Percentiles rank a stretch among this genome's conserved stretches.
These are phyloP conservation scores for Macrobrachium rosenbergii DNA, from an alignment of 1,140 invertebrate species.

Conservation along the genomic window DNA sequence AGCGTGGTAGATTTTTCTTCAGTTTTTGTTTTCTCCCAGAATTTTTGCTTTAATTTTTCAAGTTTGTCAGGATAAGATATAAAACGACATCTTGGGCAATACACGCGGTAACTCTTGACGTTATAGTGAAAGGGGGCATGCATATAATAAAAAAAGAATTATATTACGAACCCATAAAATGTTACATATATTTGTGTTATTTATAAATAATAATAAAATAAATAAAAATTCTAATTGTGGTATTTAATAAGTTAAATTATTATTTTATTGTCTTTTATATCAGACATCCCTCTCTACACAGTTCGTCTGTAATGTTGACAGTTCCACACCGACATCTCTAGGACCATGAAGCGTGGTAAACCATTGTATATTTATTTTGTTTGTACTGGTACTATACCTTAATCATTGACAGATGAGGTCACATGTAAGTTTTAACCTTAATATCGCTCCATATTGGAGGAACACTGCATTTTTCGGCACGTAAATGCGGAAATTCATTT, in stretches of 20 bases:
- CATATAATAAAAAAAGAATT: too few relatives aligned
- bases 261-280: background rate
- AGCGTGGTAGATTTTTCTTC: too few relatives aligned
- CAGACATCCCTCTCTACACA: background rate
- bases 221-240: background rate
- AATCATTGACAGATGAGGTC: background rate
- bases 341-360: slow-evolving; percentile 51
- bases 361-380: background rate
- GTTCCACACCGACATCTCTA: slow-evolving; percentile 7
- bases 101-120: too few relatives aligned
- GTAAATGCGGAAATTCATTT: background rate
- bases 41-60: too few relatives aligned
- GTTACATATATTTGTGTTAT: too few relatives aligned
- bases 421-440: background rate
- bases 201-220: background rate
- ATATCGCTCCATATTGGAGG: background rate
- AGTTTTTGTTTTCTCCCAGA: too few relatives aligned
- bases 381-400: background rate
- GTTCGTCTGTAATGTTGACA: slow-evolving; percentile 47
- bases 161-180: too few relatives aligned
- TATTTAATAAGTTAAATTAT: background rate
- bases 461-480: too few relatives aligned
- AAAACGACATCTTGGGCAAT: too few relatives aligned
- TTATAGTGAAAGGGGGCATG: too few relatives aligned
- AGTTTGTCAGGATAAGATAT: too few relatives aligned